phyloP scores from a whole-genome alignment of 1,140 invertebrate species.

The Drosophila ironensis region DNA sequence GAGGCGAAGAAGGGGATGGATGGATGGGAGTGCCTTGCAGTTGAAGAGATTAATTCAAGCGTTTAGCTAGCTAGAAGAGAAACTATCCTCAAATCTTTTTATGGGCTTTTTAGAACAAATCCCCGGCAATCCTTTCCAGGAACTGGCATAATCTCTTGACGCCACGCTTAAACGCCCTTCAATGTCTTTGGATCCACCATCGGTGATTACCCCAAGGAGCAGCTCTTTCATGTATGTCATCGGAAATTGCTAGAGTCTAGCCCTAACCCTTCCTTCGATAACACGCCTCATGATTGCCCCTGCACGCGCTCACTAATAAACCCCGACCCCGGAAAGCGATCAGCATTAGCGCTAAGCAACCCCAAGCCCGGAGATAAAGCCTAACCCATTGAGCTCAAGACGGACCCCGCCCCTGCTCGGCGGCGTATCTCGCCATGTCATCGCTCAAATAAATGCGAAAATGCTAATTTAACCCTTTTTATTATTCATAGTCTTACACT shows the following conservation, averaged over 20 bases:
- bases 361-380: slow-evolving; percentile 5
- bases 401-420: neutral
- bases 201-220: slow-evolving; percentile 54
- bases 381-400: slow-evolving; percentile 10
- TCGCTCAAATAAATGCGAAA: slow-evolving; percentile 80
- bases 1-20: neutral
- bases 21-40: slow-evolving; percentile 9
- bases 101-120: neutral
- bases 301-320: slow-evolving; percentile 73
- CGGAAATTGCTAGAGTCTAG: slow-evolving; percentile 64
- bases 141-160: slow-evolving; percentile 48
- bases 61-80: neutral
- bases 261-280: slow-evolving; percentile 27
- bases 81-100: neutral
- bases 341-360: slow-evolving; percentile 16
- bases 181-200: slow-evolving; percentile 30
- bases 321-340: slow-evolving; percentile 2
- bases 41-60: neutral
- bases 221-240: slow-evolving; percentile 67
- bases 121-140: slow-evolving; percentile 7
- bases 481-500: slow-evolving; percentile 81
- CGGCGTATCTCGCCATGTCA: slow-evolving; percentile 58
- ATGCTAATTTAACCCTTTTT: slow-evolving; percentile 82
- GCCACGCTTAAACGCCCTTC: slow-evolving; percentile 42
- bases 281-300: slow-evolving; percentile 72